phyloP scores from a whole-genome alignment of 2,113 vertebrate species.

The Mixornis gularis region DNA sequence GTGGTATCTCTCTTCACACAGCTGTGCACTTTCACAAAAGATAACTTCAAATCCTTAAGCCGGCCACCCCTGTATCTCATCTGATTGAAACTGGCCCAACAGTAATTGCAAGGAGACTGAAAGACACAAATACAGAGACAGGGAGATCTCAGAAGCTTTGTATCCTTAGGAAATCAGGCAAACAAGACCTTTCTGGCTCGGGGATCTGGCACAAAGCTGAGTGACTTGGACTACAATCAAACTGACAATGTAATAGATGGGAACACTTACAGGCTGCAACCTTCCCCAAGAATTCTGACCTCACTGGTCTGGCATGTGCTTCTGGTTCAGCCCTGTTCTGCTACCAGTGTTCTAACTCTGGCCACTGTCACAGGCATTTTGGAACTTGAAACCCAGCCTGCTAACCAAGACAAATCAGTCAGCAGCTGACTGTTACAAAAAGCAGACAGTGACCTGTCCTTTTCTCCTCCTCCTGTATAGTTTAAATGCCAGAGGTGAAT shows the following conservation, averaged over 20 bases:
- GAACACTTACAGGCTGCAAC: constrained; percentile 58
- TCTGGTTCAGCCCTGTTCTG: constrained; percentile 59
- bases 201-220: constrained; percentile 63
- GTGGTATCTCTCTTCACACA: not conserved
- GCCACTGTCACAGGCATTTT: constrained; percentile 50
- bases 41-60: not conserved
- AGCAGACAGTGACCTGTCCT: constrained; percentile 10
- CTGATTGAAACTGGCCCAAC: not conserved
- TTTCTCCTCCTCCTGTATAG: not conserved
- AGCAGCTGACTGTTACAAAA: constrained; percentile 10
- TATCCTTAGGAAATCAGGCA: constrained; percentile 26
- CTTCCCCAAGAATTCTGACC: constrained; percentile 60
- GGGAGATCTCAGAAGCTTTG: not conserved
- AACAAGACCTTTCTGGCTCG: constrained; percentile 52
- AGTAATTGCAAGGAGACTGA: not conserved
- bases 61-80: not conserved
- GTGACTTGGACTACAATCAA: constrained; percentile 56
- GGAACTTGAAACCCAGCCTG: constrained; percentile 8
- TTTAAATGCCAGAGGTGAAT: not conserved
- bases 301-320: constrained; percentile 63
- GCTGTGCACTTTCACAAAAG: constrained; percentile 2
- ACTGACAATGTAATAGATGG: constrained; percentile 57
- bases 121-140: not conserved
- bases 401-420: constrained; percentile 63
- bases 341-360: constrained; percentile 46